A percentile compares a stretch with the other conserved stretches of the same genome.
Evolutionary conservation across 2,888 invertebrate species (phyloP).

Genomic region (Dascillus cervinus): DNA sequence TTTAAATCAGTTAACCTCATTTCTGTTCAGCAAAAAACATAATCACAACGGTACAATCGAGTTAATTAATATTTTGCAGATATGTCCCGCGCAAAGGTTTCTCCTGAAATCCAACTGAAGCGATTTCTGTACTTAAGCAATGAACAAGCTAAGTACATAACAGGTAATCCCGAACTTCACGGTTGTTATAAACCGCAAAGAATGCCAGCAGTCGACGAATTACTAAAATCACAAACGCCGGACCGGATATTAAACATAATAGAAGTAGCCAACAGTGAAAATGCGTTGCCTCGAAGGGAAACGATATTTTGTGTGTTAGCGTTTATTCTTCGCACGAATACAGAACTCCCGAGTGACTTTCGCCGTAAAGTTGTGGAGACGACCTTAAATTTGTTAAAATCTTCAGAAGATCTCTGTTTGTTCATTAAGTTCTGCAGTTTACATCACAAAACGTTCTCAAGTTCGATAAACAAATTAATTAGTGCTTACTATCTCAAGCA

Average conservation of each 20-base stretch:
- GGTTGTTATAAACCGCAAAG: constrained; percentile 17
- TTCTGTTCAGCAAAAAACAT: not conserved
- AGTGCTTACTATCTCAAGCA: constrained; percentile 57
- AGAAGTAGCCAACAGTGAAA: constrained; percentile 22
- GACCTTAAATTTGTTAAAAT: constrained; percentile 47
- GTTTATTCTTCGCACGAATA: constrained; percentile 7
- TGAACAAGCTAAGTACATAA: constrained; percentile 23
- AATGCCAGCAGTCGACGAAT: constrained; percentile 8
- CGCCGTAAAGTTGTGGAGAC: constrained; percentile 17
- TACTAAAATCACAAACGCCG: constrained; percentile 8
- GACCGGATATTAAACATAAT: constrained; percentile 20
- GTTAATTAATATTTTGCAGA: not conserved
- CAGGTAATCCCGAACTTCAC: constrained; percentile 27
- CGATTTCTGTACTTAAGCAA: constrained; percentile 29
- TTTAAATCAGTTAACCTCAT: not conserved
- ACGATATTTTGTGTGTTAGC: constrained; percentile 28
- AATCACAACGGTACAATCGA: not conserved
- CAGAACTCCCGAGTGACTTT: not conserved
- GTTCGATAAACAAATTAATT: constrained; percentile 47
- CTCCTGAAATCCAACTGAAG: constrained; percentile 25
- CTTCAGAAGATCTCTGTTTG: constrained; percentile 46
- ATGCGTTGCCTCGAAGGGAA: constrained; percentile 22
- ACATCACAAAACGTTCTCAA: constrained; percentile 20
- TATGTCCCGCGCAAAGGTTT: constrained; percentile 9
- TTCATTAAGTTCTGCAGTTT: constrained; percentile 30